These are phyloP conservation scores for Thyatira batis DNA, from an alignment of 2,888 invertebrate species.

Conservation along the genomic window DNA sequence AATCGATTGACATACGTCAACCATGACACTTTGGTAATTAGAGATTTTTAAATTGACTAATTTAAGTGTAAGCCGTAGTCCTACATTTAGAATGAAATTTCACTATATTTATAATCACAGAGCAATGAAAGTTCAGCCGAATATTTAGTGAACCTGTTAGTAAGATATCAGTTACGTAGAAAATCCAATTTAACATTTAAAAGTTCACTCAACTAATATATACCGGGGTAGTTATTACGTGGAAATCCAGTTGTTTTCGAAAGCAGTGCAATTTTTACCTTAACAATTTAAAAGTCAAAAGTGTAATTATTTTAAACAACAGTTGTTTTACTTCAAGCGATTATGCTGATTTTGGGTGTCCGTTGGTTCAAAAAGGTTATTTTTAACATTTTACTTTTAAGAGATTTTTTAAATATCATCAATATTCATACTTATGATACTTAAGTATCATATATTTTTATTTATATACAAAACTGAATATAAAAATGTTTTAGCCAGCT, in stretches of 20 bases:
- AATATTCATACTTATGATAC: too few relatives aligned
- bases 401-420: neutral
- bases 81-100: too few relatives aligned
- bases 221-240: neutral
- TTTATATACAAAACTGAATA: too few relatives aligned
- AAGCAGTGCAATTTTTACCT: constrained; percentile 1
- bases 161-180: too few relatives aligned
- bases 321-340: constrained; percentile 4
- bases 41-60: neutral
- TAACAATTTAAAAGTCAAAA: constrained; percentile 5
- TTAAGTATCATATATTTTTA: too few relatives aligned
- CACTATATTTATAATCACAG: too few relatives aligned
- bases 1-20: neutral
- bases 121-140: too few relatives aligned
- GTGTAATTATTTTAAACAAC: constrained; percentile 4
- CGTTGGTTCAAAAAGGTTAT: constrained; percentile 2
- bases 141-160: too few relatives aligned
- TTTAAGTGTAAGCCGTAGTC: neutral
- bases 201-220: neutral
- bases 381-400: constrained; percentile 2
- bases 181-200: neutral
- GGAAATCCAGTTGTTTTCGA: neutral
- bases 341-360: constrained; percentile 5
- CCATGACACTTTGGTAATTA: neutral
- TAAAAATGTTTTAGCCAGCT: too few relatives aligned